phyloP scores from a whole-genome alignment of 2,888 invertebrate species.

The Arrhopalites spinosus region DNA sequence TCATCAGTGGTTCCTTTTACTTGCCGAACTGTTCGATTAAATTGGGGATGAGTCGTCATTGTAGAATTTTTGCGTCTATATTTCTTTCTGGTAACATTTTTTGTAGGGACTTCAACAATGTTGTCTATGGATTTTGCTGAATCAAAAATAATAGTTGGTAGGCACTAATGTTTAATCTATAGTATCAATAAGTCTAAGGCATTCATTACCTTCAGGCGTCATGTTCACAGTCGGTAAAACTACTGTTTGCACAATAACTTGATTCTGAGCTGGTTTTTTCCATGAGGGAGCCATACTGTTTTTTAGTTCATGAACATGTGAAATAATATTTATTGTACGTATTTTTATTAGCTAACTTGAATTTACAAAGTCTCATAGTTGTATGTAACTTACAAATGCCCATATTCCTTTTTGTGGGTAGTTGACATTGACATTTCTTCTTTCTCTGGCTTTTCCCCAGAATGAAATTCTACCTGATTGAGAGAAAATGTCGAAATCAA shows the following conservation, averaged over 20 bases:
- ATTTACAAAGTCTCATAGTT: too few relatives aligned
- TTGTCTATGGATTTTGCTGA: background rate
- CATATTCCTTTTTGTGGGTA: constrained; percentile 24
- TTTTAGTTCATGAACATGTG: too few relatives aligned
- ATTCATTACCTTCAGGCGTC: constrained; percentile 5
- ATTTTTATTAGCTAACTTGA: too few relatives aligned
- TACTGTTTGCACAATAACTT: constrained; percentile 27
- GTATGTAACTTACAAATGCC: too few relatives aligned
- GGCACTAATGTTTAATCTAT: background rate
- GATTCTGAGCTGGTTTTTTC: constrained; percentile 16
- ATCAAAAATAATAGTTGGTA: too few relatives aligned
- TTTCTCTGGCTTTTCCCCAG: constrained; percentile 27
- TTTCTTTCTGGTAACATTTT: constrained; percentile 3
- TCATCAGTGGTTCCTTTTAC: too few relatives aligned
- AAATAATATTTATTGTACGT: too few relatives aligned
- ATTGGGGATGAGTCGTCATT: background rate
- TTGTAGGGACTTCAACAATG: background rate
- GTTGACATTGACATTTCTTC: constrained; percentile 3
- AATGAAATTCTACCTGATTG: constrained; percentile 16
- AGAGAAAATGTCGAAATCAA: too few relatives aligned
- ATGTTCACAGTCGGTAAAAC: constrained; percentile 7
- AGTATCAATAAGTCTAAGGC: too few relatives aligned
- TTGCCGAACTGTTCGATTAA: too few relatives aligned
- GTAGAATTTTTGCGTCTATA: background rate
- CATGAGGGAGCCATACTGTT: too few relatives aligned